Conservation (phyloP, 23 tunicate genomes). For the Ascidia mentula region DNA sequence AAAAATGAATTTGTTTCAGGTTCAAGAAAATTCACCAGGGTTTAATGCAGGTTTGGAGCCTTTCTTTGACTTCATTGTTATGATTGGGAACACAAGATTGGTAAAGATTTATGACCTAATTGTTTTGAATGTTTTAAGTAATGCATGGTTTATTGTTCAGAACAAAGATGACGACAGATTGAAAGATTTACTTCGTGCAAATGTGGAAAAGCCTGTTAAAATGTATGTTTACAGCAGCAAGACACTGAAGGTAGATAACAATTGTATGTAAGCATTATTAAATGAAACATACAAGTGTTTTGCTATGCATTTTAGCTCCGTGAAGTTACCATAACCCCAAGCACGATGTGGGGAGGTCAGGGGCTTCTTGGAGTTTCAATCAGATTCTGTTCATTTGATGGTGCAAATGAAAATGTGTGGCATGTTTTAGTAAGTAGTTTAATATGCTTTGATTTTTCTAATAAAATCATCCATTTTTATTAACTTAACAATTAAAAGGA, state of each 20-base stretch:
- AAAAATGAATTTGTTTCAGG: slow-evolving; percentile 10
- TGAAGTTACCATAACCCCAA: slow-evolving; percentile 92
- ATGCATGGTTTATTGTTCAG: too few relatives aligned
- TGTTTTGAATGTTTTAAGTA: background rate
- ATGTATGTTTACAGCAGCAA: slow-evolving; percentile 93
- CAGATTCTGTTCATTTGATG: slow-evolving; percentile 96
- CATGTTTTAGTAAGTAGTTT: slow-evolving; percentile 88
- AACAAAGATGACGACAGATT: slow-evolving; percentile 94
- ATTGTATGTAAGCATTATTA: background rate
- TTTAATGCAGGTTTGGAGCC: slow-evolving; percentile 98
- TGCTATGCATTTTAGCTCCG: slow-evolving; percentile 55
- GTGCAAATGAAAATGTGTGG: slow-evolving; percentile 99
- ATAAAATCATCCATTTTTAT: too few relatives aligned
- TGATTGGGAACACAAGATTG: slow-evolving; percentile 95
- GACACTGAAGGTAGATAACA: slow-evolving; percentile 50
- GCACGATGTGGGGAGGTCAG: slow-evolving; percentile 99
- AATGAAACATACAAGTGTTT: background rate
- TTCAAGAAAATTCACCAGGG: slow-evolving; percentile 97
- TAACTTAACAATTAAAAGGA: too few relatives aligned
- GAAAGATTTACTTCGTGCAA: slow-evolving; percentile 92
- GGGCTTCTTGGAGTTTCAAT: slow-evolving; percentile 97
- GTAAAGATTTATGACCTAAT: too few relatives aligned
- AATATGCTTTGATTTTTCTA: too few relatives aligned
- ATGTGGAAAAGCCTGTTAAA: slow-evolving; percentile 96
- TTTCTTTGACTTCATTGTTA: slow-evolving; percentile 96